Percentiles rank a stretch among this genome's conserved stretches.
These are phyloP conservation scores for Rotaria magnacalcarata DNA, from an alignment of 2,888 invertebrate species.

Conservation along the genomic window DNA sequence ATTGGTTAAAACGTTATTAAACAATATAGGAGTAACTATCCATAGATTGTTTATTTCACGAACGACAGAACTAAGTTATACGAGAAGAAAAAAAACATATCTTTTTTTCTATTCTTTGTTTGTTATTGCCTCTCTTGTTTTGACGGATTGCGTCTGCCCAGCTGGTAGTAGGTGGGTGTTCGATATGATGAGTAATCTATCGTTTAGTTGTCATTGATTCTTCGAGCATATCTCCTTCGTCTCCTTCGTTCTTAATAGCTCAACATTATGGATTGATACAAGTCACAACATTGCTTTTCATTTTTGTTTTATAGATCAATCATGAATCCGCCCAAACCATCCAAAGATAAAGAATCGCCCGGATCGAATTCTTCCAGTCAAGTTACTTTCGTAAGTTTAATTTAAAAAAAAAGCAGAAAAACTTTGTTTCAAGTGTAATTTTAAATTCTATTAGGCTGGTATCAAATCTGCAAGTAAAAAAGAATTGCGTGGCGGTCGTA, in stretches of 20 bases:
- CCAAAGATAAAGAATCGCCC: constrained; percentile 30
- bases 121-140: background rate
- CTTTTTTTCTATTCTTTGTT: background rate
- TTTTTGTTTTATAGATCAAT: background rate
- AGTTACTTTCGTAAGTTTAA: constrained; percentile 21
- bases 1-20: background rate
- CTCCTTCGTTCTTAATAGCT: background rate
- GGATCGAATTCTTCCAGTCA: constrained; percentile 7
- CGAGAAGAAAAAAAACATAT: background rate
- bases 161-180: background rate
- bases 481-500: background rate
- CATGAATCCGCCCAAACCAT: constrained; percentile 30
- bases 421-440: background rate
- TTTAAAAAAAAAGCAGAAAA: background rate
- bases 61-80: background rate
- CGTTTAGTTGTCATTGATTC: background rate
- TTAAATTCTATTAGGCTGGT: background rate
- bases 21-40: background rate
- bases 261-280: background rate
- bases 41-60: background rate
- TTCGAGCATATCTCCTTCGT: background rate
- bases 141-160: background rate
- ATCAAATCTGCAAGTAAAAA: constrained; percentile 28
- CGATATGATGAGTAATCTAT: background rate
- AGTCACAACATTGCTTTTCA: background rate